Evolutionary conservation across 2,797 vertebrate species (phyloP).

Genomic region (Poeciliopsis infans): DNA sequence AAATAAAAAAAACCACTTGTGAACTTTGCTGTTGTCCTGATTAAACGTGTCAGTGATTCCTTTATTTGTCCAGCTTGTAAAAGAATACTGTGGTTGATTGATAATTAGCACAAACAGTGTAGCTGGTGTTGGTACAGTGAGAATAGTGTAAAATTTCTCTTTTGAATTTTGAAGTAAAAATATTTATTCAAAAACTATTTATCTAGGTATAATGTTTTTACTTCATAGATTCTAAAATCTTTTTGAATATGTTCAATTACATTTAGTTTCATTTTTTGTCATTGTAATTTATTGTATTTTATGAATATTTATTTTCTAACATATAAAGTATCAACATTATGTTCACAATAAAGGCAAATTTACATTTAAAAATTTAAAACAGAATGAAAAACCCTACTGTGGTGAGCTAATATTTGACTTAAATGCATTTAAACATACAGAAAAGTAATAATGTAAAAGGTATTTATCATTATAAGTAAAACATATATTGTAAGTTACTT

Average conservation of each 20-base stretch:
- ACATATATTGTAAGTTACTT: not conserved
- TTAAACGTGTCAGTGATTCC: constrained; percentile 19
- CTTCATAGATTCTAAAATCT: not conserved
- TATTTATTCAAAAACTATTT: not conserved
- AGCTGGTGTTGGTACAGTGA: not conserved
- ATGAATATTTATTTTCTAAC: not conserved
- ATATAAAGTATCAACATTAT: not conserved
- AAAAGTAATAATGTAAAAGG: not conserved
- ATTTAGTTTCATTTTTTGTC: not conserved
- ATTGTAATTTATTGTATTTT: not conserved
- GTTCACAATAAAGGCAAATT: not conserved
- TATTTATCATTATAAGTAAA: too few species aligned
- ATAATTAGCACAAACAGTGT: not conserved
- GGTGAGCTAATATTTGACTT: not conserved
- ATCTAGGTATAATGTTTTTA: not conserved
- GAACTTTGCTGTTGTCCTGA: constrained; percentile 12
- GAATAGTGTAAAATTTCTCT: not conserved
- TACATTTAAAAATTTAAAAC: not conserved
- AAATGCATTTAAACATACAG: not conserved
- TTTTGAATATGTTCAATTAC: not conserved
- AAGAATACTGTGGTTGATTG: not conserved
- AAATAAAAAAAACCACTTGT: constrained; percentile 6
- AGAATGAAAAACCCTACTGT: not conserved
- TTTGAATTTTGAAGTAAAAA: too few species aligned
- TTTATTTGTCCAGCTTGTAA: constrained; percentile 12